These are phyloP conservation scores for Drosophila ironensis DNA, from an alignment of 1,140 invertebrate genomes.

Conservation along the genomic window DNA sequence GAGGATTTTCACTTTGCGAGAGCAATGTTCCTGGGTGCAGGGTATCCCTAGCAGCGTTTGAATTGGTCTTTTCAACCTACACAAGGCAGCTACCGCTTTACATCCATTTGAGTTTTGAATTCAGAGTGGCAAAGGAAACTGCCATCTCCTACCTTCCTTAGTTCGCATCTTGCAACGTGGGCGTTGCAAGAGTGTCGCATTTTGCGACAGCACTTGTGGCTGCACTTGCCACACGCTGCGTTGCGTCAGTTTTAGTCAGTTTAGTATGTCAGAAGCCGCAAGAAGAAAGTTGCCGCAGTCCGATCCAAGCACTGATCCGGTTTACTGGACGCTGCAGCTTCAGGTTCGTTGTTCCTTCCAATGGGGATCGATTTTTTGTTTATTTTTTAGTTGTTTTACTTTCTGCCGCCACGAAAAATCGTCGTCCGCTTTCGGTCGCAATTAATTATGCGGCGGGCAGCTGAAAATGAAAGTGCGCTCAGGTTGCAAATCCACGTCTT, in stretches of 20 bases:
- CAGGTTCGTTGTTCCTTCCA: conserved; percentile 71
- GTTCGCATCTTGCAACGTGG: conserved; percentile 40
- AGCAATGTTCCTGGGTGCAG: too few relatives aligned
- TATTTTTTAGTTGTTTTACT: conserved; percentile 41
- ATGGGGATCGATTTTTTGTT: conserved; percentile 53
- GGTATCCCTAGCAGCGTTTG: conserved; percentile 44
- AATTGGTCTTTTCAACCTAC: conserved; percentile 48
- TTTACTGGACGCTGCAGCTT: conserved; percentile 53
- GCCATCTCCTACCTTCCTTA: background rate
- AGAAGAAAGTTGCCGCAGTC: conserved; percentile 67
- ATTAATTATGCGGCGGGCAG: conserved; percentile 72
- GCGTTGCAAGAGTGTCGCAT: conserved; percentile 35
- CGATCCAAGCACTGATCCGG: conserved; percentile 60
- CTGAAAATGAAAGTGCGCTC: conserved; percentile 75
- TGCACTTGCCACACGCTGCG: conserved; percentile 60
- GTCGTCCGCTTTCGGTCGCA: conserved; percentile 78
- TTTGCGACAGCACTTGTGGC: conserved; percentile 50
- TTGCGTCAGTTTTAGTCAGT: conserved; percentile 80
- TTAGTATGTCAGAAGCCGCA: conserved; percentile 74
- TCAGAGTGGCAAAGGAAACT: conserved; percentile 49
- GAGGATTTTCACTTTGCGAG: too few relatives aligned
- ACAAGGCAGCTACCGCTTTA: conserved; percentile 42
- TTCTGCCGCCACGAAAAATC: conserved; percentile 67
- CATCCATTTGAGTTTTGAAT: conserved; percentile 61
- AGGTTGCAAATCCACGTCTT: conserved; percentile 31